These are phyloP conservation scores for Gymnodraco acuticeps DNA, from an alignment of 2,797 vertebrate genomes.

Conservation along the genomic window DNA sequence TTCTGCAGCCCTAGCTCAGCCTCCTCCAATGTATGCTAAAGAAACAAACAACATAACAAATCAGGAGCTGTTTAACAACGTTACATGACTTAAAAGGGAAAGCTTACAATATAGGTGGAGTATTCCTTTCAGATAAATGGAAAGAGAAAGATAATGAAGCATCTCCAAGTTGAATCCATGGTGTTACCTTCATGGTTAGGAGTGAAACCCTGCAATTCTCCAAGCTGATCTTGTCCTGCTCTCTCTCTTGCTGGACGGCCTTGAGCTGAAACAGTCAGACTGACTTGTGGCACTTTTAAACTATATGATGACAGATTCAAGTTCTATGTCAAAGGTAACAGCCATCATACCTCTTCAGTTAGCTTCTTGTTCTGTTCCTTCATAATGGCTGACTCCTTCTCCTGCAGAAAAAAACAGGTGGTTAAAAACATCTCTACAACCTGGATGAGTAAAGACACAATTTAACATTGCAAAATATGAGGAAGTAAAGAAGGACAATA, in stretches of 20 bases:
- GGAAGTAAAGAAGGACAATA: background rate
- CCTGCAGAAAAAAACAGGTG: constrained; percentile 47
- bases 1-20: constrained; percentile 60
- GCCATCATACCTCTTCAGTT: constrained; percentile 46
- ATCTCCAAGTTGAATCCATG: background rate
- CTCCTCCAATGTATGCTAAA: constrained; percentile 60
- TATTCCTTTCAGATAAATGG: background rate
- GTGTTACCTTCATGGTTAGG: constrained; percentile 58
- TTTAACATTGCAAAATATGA: background rate
- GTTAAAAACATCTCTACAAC: background rate
- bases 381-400: constrained; percentile 43
- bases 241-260: constrained; percentile 40
- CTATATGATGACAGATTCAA: background rate
- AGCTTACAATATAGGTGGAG: too few species aligned
- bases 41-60: constrained; percentile 23
- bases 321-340: background rate
- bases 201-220: constrained; percentile 33
- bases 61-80: background rate
- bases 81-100: too few species aligned
- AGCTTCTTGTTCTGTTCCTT: constrained; percentile 63
- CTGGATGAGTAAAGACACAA: background rate
- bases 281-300: background rate
- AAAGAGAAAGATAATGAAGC: background rate
- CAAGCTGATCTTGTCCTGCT: constrained; percentile 48
- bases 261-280: constrained; percentile 53